Percentiles rank a stretch among this genome's conserved stretches.
phyloP scores from a whole-genome alignment of 2,113 vertebrate genomes.

The Narcine bancroftii region DNA sequence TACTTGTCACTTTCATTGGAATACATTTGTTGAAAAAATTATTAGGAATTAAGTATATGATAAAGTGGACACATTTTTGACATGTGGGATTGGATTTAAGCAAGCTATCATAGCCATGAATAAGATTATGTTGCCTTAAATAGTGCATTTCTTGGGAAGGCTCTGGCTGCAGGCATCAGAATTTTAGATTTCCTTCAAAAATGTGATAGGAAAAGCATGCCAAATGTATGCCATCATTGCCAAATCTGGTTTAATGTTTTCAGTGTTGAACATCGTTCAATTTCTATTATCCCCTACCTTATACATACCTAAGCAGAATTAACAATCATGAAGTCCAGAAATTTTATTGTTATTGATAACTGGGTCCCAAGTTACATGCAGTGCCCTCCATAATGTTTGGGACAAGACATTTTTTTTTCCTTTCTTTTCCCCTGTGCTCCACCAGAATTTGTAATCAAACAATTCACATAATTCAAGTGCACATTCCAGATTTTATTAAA shows the following conservation, averaged over 20 bases:
- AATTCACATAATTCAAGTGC: too few relatives aligned
- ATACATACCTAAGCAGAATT: background rate
- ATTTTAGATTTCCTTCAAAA: background rate
- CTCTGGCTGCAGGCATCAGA: background rate
- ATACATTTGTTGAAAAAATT: background rate
- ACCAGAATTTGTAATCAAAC: too few relatives aligned
- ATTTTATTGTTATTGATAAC: background rate
- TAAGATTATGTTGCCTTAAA: background rate
- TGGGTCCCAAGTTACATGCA: background rate
- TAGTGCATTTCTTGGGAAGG: background rate
- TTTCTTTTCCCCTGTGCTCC: too few relatives aligned
- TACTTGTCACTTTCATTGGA: background rate
- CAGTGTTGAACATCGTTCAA: background rate
- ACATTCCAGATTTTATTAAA: too few relatives aligned
- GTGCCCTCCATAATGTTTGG: too few relatives aligned
- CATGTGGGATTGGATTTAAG: background rate
- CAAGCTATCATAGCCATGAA: background rate
- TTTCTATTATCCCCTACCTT: background rate
- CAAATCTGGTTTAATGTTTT: background rate
- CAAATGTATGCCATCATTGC: background rate
- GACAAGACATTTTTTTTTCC: too few relatives aligned
- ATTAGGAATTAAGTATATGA: background rate
- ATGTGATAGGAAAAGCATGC: background rate
- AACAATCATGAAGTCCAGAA: background rate
- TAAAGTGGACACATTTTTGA: background rate